phyloP scores from a whole-genome alignment of 1,140 invertebrate genomes.

The Sinella curviseta region DNA sequence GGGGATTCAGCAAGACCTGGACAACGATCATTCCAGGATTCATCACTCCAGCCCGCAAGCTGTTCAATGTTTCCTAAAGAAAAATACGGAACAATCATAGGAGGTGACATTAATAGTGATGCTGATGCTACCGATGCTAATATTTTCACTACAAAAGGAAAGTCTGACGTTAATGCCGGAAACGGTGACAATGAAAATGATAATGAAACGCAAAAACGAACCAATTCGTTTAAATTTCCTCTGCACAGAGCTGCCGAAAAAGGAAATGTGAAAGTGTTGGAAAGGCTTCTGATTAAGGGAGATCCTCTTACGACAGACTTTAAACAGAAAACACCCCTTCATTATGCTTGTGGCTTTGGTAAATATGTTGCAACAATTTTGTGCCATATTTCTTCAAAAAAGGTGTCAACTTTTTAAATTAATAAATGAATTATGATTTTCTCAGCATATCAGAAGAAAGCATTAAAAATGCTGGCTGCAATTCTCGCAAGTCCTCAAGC shows the following conservation, averaged over 20 bases:
- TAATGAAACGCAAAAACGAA: neutral
- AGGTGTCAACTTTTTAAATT: too few species aligned
- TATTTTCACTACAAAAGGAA: too few species aligned
- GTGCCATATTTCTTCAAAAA: neutral
- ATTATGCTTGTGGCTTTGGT: conserved; percentile 34
- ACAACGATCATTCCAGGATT: too few species aligned
- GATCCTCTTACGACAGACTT: conserved; percentile 1
- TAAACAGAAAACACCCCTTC: conserved; percentile 27
- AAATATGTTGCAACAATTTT: neutral
- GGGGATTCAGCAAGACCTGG: neutral
- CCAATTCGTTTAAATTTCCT: conserved; percentile 9
- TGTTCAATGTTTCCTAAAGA: too few species aligned
- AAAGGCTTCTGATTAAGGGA: neutral
- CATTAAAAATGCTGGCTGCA: conserved; percentile 21
- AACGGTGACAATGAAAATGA: neutral
- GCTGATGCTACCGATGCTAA: too few species aligned
- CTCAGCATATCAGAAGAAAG: conserved; percentile 26
- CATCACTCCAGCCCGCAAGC: too few species aligned
- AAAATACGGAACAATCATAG: too few species aligned
- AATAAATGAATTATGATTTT: too few species aligned
- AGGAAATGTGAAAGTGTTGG: neutral
- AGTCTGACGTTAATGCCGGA: too few species aligned
- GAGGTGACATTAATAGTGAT: too few species aligned
- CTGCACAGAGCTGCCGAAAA: conserved; percentile 5
- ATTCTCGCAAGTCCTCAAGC: conserved; percentile 7